phyloP scores from a whole-genome alignment of 1,140 invertebrate species.

The Hydropsyche tenuis region DNA sequence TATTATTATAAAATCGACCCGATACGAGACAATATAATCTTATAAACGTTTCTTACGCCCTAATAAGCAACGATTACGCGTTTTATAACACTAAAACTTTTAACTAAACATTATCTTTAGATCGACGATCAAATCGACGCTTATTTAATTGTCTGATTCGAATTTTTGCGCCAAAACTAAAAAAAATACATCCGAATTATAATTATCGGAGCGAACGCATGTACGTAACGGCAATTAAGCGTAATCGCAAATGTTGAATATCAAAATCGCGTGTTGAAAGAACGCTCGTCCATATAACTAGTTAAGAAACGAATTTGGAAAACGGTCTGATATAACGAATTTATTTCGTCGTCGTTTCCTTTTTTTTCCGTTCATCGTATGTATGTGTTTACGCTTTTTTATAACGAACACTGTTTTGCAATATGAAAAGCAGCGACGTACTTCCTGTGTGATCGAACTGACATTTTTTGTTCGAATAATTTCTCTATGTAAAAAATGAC shows the following conservation, averaged over 20 bases:
- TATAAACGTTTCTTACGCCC: background rate
- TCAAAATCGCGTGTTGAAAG: constrained; percentile 17
- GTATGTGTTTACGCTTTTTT: background rate
- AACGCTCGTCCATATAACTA: background rate
- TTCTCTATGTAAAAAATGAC: too few relatives aligned
- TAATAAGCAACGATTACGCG: constrained; percentile 4
- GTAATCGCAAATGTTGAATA: constrained; percentile 5
- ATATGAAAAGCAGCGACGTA: background rate
- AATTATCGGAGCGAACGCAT: background rate
- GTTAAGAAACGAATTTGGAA: constrained; percentile 15
- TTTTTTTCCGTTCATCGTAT: background rate
- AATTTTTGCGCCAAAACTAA: too few relatives aligned
- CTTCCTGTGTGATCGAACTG: background rate
- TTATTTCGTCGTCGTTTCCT: background rate
- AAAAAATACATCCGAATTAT: background rate
- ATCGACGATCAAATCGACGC: too few relatives aligned
- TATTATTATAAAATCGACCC: background rate
- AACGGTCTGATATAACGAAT: constrained; percentile 16
- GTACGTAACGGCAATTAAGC: constrained; percentile 7
- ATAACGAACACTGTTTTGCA: background rate
- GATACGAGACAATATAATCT: constrained; percentile 13
- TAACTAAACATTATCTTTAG: too few relatives aligned
- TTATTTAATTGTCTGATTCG: too few relatives aligned
- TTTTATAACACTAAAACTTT: too few relatives aligned
- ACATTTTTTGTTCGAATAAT: too few relatives aligned